Percentiles rank a stretch among this genome's conserved stretches.
Evolutionary conservation across 2,888 invertebrate genomes (phyloP).

Genomic region (Eudemis profundana): DNA sequence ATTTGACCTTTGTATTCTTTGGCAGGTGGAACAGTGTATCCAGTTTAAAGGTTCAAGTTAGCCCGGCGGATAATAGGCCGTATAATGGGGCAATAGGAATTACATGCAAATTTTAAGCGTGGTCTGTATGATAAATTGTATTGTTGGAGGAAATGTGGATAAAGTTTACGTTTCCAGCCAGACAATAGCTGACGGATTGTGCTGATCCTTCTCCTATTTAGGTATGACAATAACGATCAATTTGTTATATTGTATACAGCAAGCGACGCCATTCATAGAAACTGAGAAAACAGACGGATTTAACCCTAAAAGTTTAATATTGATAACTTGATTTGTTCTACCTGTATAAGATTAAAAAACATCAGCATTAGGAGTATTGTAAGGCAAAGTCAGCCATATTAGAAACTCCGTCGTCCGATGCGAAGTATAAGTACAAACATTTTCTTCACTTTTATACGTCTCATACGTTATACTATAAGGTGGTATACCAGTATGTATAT

Average conservation of each 20-base stretch:
- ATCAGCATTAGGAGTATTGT: neutral
- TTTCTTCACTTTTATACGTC: neutral
- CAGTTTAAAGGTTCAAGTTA: conserved; percentile 47
- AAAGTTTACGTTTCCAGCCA: conserved; percentile 21
- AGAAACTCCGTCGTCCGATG: too few species aligned
- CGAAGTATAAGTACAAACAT: neutral
- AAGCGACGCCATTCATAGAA: neutral
- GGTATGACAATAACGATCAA: neutral
- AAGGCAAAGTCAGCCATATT: too few species aligned
- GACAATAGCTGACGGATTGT: conserved; percentile 26
- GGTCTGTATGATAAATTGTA: conserved; percentile 41
- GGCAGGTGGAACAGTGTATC: conserved; percentile 14
- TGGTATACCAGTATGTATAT: neutral
- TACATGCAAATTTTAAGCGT: conserved; percentile 49
- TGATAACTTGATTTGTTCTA: too few species aligned
- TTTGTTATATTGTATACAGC: too few species aligned
- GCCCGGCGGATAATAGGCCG: conserved; percentile 46
- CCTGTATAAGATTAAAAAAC: too few species aligned
- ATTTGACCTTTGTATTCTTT: conserved; percentile 44
- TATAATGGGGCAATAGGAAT: conserved; percentile 45
- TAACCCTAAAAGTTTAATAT: neutral
- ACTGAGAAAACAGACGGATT: neutral
- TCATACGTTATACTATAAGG: conserved; percentile 1
- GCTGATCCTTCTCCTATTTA: conserved; percentile 1
- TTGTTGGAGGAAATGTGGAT: conserved; percentile 26